Evolutionary conservation across 2,113 vertebrate species (phyloP).

Genomic region (Dryoscopus gambensis): DNA sequence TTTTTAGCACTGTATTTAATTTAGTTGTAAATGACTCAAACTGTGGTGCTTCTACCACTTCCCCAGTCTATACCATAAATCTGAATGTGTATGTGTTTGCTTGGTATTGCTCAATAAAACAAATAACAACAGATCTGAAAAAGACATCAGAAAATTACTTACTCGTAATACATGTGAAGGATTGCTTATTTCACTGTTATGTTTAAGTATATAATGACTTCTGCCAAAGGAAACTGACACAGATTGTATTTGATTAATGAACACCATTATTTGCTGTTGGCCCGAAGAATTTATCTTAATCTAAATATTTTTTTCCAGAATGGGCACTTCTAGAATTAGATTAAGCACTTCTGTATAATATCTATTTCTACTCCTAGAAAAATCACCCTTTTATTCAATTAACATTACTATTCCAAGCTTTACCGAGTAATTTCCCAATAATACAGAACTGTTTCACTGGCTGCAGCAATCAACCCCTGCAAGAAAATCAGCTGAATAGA

Average conservation of each 20-base stretch:
- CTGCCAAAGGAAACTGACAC: conserved; percentile 9
- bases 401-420: conserved; percentile 2
- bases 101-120: conserved; percentile 38
- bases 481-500: not conserved
- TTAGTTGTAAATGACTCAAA: conserved; percentile 22
- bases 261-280: conserved; percentile 51
- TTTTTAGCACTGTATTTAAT: conserved; percentile 11
- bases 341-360: conserved; percentile 21
- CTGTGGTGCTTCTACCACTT: conserved; percentile 21
- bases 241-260: conserved; percentile 63
- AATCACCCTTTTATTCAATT: conserved; percentile 51
- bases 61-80: conserved; percentile 29
- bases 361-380: conserved; percentile 25
- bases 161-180: conserved; percentile 11
- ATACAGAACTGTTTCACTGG: not conserved
- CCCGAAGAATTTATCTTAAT: conserved; percentile 52
- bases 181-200: conserved; percentile 51
- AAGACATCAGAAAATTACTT: conserved; percentile 47
- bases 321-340: conserved; percentile 24
- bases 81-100: not conserved
- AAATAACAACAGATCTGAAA: conserved; percentile 38
- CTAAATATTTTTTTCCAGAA: conserved; percentile 33
- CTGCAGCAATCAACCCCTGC: not conserved
- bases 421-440: not conserved
- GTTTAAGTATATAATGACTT: conserved; percentile 50